Base-by-base conservation (phyloP, 2,113 vertebrate species). In the Entelurus aequoreus region DNA sequence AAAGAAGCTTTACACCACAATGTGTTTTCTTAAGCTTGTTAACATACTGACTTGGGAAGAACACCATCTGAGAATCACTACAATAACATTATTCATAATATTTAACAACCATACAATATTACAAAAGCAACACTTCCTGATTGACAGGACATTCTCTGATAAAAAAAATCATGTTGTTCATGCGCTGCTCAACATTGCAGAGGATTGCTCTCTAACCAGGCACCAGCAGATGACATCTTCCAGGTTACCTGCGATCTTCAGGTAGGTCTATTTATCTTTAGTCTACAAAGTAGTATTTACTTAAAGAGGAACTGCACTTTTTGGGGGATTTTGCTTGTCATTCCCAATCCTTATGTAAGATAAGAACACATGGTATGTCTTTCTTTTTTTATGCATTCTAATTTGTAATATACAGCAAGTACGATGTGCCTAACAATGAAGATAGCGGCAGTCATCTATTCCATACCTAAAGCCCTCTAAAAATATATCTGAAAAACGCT, bases 251-350 rank as follows among this genome's bases (percentile, higher is more conserved):
- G 4, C 8, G 36, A 60, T 28, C 6, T 9, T 61, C 19, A 66
- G 63, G 69, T 71, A 61, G 0, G 69, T 62, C 9, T 11, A 16
- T 40, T 2, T 16, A 16, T 40, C 4, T 16, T 56, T 38, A 8
- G 8, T 5, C 5, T 19, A 19, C n/a, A 19, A 6, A 58, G 16
- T 21, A 15, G 53, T 11, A 35, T 12, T 14, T 28, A 28, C 4
- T 28, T 28, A 28, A 3, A 28, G 28, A 28, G 28, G 28, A 28
- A 28, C 28, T 28, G 28, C 28, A 28, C 28, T 28, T 28, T 3
- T 28, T 3, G 28, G 28, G 28, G 28, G 3, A 28, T 28, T 28
- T 28, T 3, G 28, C 28, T 3, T 28, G 28, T 28, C 28, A 28
- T 28, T 28, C 28, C 28, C 28, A 28, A 28, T 28, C 28, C 28